Base-by-base conservation (phyloP, 1,140 invertebrate species). In the Drosophila aff. region DNA sequence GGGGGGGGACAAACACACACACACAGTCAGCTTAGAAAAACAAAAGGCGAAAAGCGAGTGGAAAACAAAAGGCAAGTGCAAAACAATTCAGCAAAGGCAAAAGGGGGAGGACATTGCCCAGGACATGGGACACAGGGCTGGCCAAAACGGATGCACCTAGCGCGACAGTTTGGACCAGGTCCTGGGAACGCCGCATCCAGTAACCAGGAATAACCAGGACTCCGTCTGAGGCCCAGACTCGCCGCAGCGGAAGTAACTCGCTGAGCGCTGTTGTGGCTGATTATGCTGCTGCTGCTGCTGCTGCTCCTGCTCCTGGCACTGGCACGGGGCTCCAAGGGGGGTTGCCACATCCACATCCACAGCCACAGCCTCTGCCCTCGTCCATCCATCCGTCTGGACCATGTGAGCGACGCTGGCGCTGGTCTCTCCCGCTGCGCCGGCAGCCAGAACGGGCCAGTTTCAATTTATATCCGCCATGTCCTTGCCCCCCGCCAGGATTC, bases 201-300 rank as follows among this genome's bases (percentile, higher is more conserved):
- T 4, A 46, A 11, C 15, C 43, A 23, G 63, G 36, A 31, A 10
- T 33, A 50, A 28, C 36, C 43, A 64, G 59, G 62, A 49, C 62
- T 40, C 62, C 26, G 62, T 65, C 62, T 43, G 38, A 68, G 11
- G 46, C 43, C 38, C 50, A 52, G 58, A 86, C 74, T 86, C 82
- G 82, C 85, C 90, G 91, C 90, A 92, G 83, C 86, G 91, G 91
- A 92, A 91, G 86, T 86, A 92, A 92, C 91, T 92, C 76, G 79
- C 81, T 85, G 79, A 65, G 84, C 84, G 84, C 84, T 90, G 87
- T 92, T 92, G 87, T 83, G 91, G 91, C 91, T 92, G 91, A 92
- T 92, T 92, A 91, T 91, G 91, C 86, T 89, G 86, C 44, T 46
- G 81, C 83, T 89, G 81, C 91, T 92, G 86, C 79, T 91, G 81